Conservation (phyloP, 2,797 vertebrate genomes). For the Falco cherrug region DNA sequence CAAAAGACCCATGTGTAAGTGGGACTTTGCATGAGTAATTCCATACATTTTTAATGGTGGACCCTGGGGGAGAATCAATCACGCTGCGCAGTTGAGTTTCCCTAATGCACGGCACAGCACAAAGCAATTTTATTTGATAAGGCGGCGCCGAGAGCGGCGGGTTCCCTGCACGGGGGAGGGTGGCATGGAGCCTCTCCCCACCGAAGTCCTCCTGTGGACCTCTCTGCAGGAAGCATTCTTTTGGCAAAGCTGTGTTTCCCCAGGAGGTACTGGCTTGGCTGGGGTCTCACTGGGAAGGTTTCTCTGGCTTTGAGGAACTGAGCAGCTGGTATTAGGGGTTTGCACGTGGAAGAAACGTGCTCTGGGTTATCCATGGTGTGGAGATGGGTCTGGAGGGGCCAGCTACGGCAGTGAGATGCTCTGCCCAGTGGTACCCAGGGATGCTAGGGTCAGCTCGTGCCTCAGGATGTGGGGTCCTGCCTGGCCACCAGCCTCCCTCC, state of each 20-base stretch:
- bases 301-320: rapidly evolving
- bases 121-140: background rate
- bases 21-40: constrained; percentile 43
- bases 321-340: rapidly evolving
- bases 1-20: background rate
- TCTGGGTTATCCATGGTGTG: rapidly evolving
- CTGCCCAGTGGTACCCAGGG: background rate
- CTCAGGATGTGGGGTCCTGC: background rate
- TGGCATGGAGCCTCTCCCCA: background rate
- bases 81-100: background rate
- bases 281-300: background rate
- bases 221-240: background rate
- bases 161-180: background rate
- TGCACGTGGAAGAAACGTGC: rapidly evolving
- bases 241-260: background rate
- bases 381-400: background rate
- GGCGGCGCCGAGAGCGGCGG: background rate
- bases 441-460: rapidly evolving
- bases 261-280: rapidly evolving
- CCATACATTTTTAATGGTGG: constrained; percentile 27
- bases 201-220: background rate
- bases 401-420: rapidly evolving
- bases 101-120: background rate
- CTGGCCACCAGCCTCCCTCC: rapidly evolving
- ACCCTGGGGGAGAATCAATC: constrained; percentile 31